These are phyloP conservation scores for Acanthosepion lycidas DNA, from an alignment of 2,888 invertebrate genomes.

Conservation along the genomic window DNA sequence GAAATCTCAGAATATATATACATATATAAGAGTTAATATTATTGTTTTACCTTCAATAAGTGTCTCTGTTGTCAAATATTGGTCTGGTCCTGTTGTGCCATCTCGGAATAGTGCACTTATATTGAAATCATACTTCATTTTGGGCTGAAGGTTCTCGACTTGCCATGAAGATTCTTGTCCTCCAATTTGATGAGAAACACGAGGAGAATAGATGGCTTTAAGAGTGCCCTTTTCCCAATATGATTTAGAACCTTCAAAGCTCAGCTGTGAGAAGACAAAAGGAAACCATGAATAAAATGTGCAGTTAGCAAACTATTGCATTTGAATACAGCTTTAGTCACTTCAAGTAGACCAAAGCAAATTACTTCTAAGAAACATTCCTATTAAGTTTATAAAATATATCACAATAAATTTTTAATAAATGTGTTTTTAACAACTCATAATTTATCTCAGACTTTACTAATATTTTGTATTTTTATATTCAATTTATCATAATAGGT, in stretches of 20 bases:
- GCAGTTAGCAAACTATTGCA: too few species aligned
- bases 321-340: too few species aligned
- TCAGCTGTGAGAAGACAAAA: constrained; percentile 60
- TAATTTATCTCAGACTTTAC: too few species aligned
- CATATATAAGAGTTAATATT: neutral
- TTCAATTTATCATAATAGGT: too few species aligned
- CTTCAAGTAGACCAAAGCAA: too few species aligned
- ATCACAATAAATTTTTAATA: too few species aligned
- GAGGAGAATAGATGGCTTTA: constrained; percentile 55
- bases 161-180: constrained; percentile 61
- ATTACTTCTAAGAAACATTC: too few species aligned
- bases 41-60: constrained; percentile 63
- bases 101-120: constrained; percentile 71
- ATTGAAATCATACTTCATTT: constrained; percentile 72
- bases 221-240: constrained; percentile 63
- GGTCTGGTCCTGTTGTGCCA: constrained; percentile 62
- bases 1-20: neutral
- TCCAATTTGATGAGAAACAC: constrained; percentile 57
- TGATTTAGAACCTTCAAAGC: constrained; percentile 66
- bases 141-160: constrained; percentile 68
- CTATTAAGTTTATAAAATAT: too few species aligned
- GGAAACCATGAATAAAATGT: neutral
- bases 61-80: constrained; percentile 66
- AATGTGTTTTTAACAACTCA: too few species aligned
- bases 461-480: too few species aligned